Conservation (phyloP, 2,113 vertebrate species). For the Danio rerio region GRCz12tu NC_133187.1:37074001-37074500, state of each 20-base stretch:
- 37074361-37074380: background rate
- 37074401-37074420: background rate
- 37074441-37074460: background rate
- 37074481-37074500: background rate
- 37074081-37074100: background rate
- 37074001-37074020: background rate
- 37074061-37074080: constrained; percentile 12
- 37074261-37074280: background rate
- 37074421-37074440: background rate
- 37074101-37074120: constrained; percentile 5
- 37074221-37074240: constrained; percentile 30
- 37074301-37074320: background rate
- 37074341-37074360: background rate
- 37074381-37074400: background rate
- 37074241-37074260: background rate
- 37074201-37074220: constrained; percentile 21
- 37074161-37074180: constrained; percentile 43
- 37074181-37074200: constrained; percentile 31
- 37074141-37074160: constrained; percentile 39
- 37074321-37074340: background rate
- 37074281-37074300: background rate
- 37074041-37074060: constrained; percentile 1
- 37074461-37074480: background rate
- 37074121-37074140: constrained; percentile 8
- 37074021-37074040: constrained; percentile 19